These are phyloP conservation scores for Hipposideros larvatus DNA, from an alignment of 2,797 vertebrate species.

Conservation along the genomic window DNA sequence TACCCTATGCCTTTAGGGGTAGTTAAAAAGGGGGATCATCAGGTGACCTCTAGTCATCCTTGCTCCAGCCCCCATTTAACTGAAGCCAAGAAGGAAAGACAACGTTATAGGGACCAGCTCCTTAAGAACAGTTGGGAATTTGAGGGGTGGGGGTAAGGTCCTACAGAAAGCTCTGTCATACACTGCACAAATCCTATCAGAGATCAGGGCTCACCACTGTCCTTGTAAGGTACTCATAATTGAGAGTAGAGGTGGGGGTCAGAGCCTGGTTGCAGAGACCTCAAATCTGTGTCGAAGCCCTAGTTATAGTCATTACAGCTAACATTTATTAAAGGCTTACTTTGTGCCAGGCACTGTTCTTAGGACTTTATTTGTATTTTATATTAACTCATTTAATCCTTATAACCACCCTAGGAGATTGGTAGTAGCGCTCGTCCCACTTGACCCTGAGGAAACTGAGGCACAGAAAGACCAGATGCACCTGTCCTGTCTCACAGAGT, in stretches of 20 bases:
- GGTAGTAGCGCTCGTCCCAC: neutral
- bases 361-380: conserved; percentile 29
- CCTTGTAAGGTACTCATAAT: neutral
- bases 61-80: neutral
- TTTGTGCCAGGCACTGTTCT: neutral
- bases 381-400: conserved; percentile 18
- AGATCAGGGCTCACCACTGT: neutral
- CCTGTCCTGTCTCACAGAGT: neutral
- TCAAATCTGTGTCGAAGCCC: neutral
- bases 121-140: neutral
- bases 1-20: neutral
- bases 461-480: neutral
- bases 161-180: conserved; percentile 1
- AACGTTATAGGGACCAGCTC: neutral
- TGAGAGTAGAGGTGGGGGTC: neutral
- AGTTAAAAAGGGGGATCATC: neutral
- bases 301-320: neutral
- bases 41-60: neutral
- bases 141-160: neutral
- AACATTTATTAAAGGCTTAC: neutral
- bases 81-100: neutral
- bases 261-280: neutral
- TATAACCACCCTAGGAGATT: neutral
- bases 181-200: neutral
- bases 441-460: conserved; percentile 31